These are phyloP conservation scores for Molossus molossus DNA, from an alignment of 2,797 vertebrate species.

Conservation along the genomic window DNA sequence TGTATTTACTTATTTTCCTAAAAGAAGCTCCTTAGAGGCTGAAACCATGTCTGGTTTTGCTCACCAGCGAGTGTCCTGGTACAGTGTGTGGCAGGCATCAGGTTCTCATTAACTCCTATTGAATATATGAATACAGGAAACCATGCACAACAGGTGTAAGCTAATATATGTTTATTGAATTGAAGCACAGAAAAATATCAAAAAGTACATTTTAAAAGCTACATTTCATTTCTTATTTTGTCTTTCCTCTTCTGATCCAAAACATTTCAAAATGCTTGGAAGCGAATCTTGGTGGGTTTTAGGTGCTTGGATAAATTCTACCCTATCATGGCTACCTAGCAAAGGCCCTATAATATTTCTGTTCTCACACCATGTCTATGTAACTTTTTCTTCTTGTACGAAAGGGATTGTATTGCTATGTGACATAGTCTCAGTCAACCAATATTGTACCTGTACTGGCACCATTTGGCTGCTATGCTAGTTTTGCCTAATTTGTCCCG, in stretches of 20 bases:
- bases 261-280: slow-evolving; percentile 52
- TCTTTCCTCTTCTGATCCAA: slow-evolving; percentile 10
- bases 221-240: slow-evolving; percentile 42
- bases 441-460: slow-evolving; percentile 57
- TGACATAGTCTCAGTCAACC: slow-evolving; percentile 54
- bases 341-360: slow-evolving; percentile 11
- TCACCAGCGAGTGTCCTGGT: neutral
- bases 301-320: slow-evolving; percentile 37
- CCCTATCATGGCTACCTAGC: neutral
- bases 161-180: slow-evolving; percentile 52
- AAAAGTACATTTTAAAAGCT: slow-evolving; percentile 32
- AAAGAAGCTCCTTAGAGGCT: neutral
- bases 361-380: neutral
- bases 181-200: slow-evolving; percentile 52
- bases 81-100: neutral
- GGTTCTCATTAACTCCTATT: slow-evolving; percentile 55
- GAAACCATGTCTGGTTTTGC: neutral
- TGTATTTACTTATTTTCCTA: slow-evolving; percentile 9
- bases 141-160: neutral
- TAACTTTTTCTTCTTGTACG: slow-evolving; percentile 51
- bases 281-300: slow-evolving; percentile 25
- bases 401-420: neutral
- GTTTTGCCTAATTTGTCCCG: slow-evolving; percentile 73
- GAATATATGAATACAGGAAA: slow-evolving; percentile 23
- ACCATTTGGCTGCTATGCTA: slow-evolving; percentile 36